Base-by-base conservation (phyloP, 2,888 invertebrate species). In the Schizotus pectinicornis region DNA sequence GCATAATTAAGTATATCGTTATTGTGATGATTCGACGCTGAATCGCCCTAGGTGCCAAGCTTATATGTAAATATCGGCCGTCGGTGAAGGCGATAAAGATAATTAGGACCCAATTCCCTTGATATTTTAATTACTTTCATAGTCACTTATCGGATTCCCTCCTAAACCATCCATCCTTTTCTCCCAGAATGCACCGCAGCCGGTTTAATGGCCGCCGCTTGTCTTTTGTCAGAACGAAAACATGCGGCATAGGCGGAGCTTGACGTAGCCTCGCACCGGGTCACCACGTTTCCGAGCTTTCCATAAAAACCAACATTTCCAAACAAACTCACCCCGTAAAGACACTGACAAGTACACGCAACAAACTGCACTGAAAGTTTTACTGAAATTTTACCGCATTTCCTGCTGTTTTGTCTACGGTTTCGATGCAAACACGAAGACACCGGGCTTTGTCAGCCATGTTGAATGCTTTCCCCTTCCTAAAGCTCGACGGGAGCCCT, bases 231-330 rank as follows among this genome's bases (percentile, higher is more conserved):
- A 74, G 71, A 65, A 69, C 64, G 67, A 71, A 67, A 72, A 67
- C 71, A 68, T 66, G 71, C 58, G 64, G 61, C 62, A 66, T 68
- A 72, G 77, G 78, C 78, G 78, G 75, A 77, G 77, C 77, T 63
- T 61, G 35, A 36, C 11, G 51, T 70, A 67, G 67, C 67, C 69
- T 70, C 62, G 49, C 57, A 49, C 63, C 59, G 61, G 67, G 56
- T 30, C 47, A 46, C 37, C 42, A 50, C 31, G n/a, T 42, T 31
- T 58, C 47, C 41, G 14, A 43, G 51, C 34, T 34, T 22, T 22
- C 37, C 14, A 14, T 37, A 13, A 14, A n/a, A 34, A n/a, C 7
- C 31, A 13, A 31, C 49, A 8, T 8, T 13, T 37, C 11, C 7
- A 6, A 3, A 3, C 30, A 50, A 32, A 39, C 14, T 12, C 51